phyloP scores from a whole-genome alignment of 2,888 invertebrate species.

The Cremastinae sp. region DNA sequence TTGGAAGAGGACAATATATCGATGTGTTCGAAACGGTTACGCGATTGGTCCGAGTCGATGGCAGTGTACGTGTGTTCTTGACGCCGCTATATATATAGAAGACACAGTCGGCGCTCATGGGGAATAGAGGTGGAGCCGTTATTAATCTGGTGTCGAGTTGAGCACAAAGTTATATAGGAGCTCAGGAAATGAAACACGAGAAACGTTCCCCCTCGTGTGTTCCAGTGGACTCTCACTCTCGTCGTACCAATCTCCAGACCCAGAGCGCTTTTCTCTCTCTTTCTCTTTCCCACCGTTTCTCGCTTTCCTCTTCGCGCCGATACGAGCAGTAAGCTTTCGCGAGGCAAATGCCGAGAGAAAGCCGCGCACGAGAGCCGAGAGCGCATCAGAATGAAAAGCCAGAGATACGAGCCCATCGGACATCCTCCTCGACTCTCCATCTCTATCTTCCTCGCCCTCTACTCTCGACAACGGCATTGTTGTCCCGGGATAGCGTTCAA shows the following conservation, averaged over 20 bases:
- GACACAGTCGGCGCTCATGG: slow-evolving; percentile 50
- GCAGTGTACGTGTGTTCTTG: slow-evolving; percentile 60
- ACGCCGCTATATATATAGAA: slow-evolving; percentile 67
- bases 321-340: slow-evolving; percentile 43
- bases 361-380: not conserved
- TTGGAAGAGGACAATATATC: not conserved
- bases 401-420: slow-evolving; percentile 50
- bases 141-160: slow-evolving; percentile 81
- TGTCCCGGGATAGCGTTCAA: slow-evolving; percentile 68
- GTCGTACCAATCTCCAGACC: slow-evolving; percentile 47
- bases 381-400: slow-evolving; percentile 47
- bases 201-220: slow-evolving; percentile 71
- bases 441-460: slow-evolving; percentile 24
- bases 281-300: slow-evolving; percentile 40
- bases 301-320: slow-evolving; percentile 8
- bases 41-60: slow-evolving; percentile 71
- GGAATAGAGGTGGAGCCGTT: slow-evolving; percentile 78
- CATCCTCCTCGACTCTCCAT: slow-evolving; percentile 40
- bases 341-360: slow-evolving; percentile 37
- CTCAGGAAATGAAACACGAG: slow-evolving; percentile 81
- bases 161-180: slow-evolving; percentile 81
- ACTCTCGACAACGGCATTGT: slow-evolving; percentile 61
- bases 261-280: slow-evolving; percentile 45
- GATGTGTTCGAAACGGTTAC: slow-evolving; percentile 1
- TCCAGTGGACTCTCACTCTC: slow-evolving; percentile 47